Percentiles rank a stretch among this genome's conserved stretches.
These are phyloP conservation scores for Galago senegalensis DNA, from an alignment of 2,797 vertebrate genomes.

Conservation along the genomic window DNA sequence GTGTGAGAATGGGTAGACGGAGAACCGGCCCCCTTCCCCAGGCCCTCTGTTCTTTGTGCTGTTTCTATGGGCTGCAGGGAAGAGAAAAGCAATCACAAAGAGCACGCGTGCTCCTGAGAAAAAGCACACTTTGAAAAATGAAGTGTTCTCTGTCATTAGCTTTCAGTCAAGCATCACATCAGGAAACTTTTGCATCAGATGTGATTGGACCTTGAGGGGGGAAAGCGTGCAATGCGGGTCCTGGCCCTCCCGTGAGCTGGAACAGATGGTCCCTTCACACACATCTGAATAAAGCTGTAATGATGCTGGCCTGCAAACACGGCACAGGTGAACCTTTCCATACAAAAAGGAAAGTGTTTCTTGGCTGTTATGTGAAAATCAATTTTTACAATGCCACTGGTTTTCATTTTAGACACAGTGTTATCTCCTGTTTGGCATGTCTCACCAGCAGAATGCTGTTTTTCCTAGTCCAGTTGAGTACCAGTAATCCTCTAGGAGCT, in stretches of 20 bases:
- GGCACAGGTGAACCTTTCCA: constrained; percentile 48
- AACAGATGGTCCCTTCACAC: constrained; percentile 83
- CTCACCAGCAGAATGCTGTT: constrained; percentile 20
- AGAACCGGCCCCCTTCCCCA: constrained; percentile 44
- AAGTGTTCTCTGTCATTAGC: constrained; percentile 82
- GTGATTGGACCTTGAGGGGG: constrained; percentile 80
- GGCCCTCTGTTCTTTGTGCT: constrained; percentile 47
- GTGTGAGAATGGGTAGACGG: constrained; percentile 40
- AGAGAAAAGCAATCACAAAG: constrained; percentile 77
- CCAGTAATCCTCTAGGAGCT: not conserved
- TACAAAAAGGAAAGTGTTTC: constrained; percentile 53
- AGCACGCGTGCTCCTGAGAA: constrained; percentile 60
- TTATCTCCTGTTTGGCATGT: constrained; percentile 16
- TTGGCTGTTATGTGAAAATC: constrained; percentile 66
- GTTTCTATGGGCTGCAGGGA: constrained; percentile 66
- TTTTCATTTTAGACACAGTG: constrained; percentile 71
- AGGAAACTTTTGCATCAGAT: constrained; percentile 76
- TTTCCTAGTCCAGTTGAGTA: not conserved
- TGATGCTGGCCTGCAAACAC: constrained; percentile 62
- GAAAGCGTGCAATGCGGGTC: not conserved
- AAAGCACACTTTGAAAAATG: constrained; percentile 82
- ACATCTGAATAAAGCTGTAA: constrained; percentile 83
- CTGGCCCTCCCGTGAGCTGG: constrained; percentile 70
- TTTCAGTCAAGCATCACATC: constrained; percentile 84
- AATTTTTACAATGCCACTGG: not conserved